These are phyloP conservation scores for Cactoblastis cactorum DNA, from an alignment of 2,888 invertebrate genomes.

Conservation along the genomic window DNA sequence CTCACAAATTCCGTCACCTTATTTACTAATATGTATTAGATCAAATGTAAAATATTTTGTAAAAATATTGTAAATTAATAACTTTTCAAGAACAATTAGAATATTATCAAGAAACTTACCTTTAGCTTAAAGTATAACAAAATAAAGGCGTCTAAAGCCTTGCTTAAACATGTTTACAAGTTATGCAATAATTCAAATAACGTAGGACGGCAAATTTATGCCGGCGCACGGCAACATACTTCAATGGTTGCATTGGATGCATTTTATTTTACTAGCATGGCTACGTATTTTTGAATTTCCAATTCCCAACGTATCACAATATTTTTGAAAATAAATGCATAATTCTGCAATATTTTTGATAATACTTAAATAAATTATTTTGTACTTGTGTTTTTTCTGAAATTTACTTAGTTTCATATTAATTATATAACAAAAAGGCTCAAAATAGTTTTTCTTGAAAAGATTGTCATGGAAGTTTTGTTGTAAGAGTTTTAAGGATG, in stretches of 20 bases:
- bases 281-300: conserved; percentile 13
- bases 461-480: too few species aligned
- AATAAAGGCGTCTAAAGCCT: conserved; percentile 51
- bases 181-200: conserved; percentile 76
- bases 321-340: background rate
- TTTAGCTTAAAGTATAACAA: conserved; percentile 34
- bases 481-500: too few species aligned
- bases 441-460: too few species aligned
- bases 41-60: too few species aligned
- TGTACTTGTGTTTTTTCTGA: too few species aligned
- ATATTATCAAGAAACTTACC: background rate
- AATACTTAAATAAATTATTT: too few species aligned
- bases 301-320: background rate
- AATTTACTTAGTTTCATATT: too few species aligned
- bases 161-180: conserved; percentile 73
- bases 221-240: conserved; percentile 70
- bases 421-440: too few species aligned
- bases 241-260: conserved; percentile 72
- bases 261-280: conserved; percentile 66
- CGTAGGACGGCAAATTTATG: conserved; percentile 71
- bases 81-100: background rate
- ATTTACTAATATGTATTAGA: too few species aligned
- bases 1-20: too few species aligned
- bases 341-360: too few species aligned
- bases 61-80: background rate